Evolutionary conservation across 2,888 invertebrate genomes (phyloP), one percentile per base, ranked within the genome.

Genomic region (Polydrusus tereticollis): DNA sequence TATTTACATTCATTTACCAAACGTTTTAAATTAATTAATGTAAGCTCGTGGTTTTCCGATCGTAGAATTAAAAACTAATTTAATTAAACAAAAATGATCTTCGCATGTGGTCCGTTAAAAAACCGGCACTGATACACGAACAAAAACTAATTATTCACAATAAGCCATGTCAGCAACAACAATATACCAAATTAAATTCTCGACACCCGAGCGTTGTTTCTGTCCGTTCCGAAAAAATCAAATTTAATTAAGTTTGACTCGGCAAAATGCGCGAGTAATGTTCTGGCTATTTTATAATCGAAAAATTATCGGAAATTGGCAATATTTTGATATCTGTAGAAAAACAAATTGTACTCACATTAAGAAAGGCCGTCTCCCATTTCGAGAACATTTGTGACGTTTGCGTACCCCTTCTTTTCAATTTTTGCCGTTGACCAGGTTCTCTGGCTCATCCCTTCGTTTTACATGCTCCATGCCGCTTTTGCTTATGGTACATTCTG

Each of bases 121-220:
- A 63, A 63, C 14, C 3, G 33, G 36, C 33, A 33, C 63, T 50
- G 36, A 50, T 50, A 63, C 36, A 26, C 62, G 33, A 33, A 63
- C 63, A 63, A 50, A 63, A 63, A 63, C 63, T 36, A 63, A 63
- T 63, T 63, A 63, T 63, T 63, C 50, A 63, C 63, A 63, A 45
- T 43, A 63, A 63, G 63, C 36, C 63, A 50, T 50, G 63, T 50
- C 63, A 63, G 50, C 63, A 63, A 33, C 63, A 63, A 63, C 63
- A 63, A 63, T 63, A 63, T 50, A 63, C 63, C 50, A 20, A 63
- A 63, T 63, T 63, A 63, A 59, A 63, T 50, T 50, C 50, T 50
- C 63, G 36, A 26, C 36, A 33, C 33, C 29, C 16, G 14, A 62
- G 62, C 62, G 36, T 47, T 47, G 63, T 63, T 63, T 50, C 21